Evolutionary conservation across 2,888 invertebrate species (phyloP).

Genomic region (Sisyra terminalis): DNA sequence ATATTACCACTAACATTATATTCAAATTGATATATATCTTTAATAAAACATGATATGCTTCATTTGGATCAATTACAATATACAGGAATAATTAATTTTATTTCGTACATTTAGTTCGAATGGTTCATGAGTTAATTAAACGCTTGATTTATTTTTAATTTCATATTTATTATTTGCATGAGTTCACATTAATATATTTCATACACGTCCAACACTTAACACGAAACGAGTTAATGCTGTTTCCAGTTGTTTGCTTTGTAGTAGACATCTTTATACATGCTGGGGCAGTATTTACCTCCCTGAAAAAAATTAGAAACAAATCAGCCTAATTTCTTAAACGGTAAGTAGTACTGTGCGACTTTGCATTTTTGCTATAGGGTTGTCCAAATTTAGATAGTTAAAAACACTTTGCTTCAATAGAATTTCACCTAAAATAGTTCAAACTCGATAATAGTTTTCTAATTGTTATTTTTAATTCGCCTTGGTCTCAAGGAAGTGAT

Average conservation of each 20-base stretch:
- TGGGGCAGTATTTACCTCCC: slow-evolving; percentile 72
- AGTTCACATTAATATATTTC: slow-evolving; percentile 8
- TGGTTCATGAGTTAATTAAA: neutral
- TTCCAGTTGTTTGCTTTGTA: slow-evolving; percentile 88
- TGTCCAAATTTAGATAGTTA: too few relatives aligned
- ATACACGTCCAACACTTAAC: slow-evolving; percentile 7
- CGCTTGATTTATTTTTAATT: neutral
- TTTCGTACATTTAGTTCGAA: neutral
- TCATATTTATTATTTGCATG: slow-evolving; percentile 1
- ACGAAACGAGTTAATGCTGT: slow-evolving; percentile 40
- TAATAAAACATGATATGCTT: neutral
- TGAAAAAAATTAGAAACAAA: too few relatives aligned
- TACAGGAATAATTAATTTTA: neutral
- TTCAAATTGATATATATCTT: neutral
- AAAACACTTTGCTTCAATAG: too few relatives aligned
- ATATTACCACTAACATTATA: neutral
- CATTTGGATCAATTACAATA: neutral
- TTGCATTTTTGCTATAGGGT: too few relatives aligned
- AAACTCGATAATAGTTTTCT: too few relatives aligned
- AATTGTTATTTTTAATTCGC: too few relatives aligned
- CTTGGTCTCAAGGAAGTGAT: too few relatives aligned
- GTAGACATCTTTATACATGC: slow-evolving; percentile 84
- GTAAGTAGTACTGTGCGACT: too few relatives aligned
- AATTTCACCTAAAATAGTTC: too few relatives aligned
- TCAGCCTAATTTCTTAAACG: too few relatives aligned